These are phyloP conservation scores for Oscheius sp. DNA, from an alignment of 1,140 invertebrate genomes.

Conservation along the genomic window DNA sequence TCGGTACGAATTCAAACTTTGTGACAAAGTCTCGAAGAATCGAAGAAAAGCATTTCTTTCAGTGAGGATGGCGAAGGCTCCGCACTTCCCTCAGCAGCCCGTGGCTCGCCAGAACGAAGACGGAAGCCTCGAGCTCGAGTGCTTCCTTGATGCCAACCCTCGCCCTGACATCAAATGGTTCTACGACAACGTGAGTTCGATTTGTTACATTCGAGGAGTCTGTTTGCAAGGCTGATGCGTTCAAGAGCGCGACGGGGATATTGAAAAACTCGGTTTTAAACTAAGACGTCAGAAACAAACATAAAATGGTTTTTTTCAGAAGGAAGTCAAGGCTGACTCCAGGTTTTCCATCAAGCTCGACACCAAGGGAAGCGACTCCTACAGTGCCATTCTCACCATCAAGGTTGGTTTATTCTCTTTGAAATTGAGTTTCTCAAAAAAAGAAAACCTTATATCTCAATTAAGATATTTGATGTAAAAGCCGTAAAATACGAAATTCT, in stretches of 20 bases:
- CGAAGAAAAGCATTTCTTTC: too few species aligned
- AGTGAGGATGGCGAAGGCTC: conserved; percentile 73
- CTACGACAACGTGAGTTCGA: conserved; percentile 57
- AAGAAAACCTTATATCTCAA: too few species aligned
- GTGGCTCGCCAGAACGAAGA: conserved; percentile 92
- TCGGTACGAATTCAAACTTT: too few species aligned
- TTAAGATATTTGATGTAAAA: too few species aligned
- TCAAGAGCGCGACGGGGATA: too few species aligned
- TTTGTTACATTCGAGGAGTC: too few species aligned
- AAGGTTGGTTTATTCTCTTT: too few species aligned
- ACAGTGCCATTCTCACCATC: conserved; percentile 82
- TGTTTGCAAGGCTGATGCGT: too few species aligned
- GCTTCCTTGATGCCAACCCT: conserved; percentile 87
- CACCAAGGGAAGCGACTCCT: conserved; percentile 77
- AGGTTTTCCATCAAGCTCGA: conserved; percentile 78
- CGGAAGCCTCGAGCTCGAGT: conserved; percentile 81
- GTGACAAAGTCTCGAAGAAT: too few species aligned
- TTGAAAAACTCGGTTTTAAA: too few species aligned
- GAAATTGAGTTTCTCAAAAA: too few species aligned
- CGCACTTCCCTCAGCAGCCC: conserved; percentile 92
- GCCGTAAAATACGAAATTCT: too few species aligned
- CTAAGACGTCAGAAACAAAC: neutral
- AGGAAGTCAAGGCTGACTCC: conserved; percentile 76
- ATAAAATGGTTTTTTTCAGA: conserved; percentile 60
- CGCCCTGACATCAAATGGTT: conserved; percentile 92